Percentiles rank a stretch among this genome's conserved stretches.
phyloP scores from a whole-genome alignment of 2,888 invertebrate species.

The Leptopterna dolabrata region DNA sequence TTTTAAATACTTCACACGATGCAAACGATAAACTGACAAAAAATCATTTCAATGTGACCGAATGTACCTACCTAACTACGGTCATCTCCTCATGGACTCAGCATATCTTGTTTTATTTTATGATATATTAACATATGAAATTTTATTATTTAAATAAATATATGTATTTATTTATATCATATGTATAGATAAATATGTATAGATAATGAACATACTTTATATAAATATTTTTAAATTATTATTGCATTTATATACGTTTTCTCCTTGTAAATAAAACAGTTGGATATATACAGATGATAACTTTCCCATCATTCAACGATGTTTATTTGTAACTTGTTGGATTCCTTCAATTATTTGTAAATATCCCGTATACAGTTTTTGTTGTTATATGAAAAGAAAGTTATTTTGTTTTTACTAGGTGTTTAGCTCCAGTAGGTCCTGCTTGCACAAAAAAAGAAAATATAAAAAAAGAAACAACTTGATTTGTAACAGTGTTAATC shows the following conservation, averaged over 20 bases:
- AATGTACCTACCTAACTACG: not conserved
- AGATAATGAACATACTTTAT: conserved; percentile 58
- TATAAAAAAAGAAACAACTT: not conserved
- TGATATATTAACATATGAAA: conserved; percentile 21
- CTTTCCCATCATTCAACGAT: conserved; percentile 39
- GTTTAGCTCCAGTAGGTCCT: conserved; percentile 55
- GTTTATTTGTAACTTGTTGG: conserved; percentile 36
- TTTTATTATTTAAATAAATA: conserved; percentile 43
- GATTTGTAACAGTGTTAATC: conserved; percentile 55
- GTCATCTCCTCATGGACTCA: not conserved
- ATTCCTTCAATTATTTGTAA: conserved; percentile 43
- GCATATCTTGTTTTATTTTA: conserved; percentile 31
- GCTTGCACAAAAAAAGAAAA: conserved; percentile 56
- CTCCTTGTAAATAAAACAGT: conserved; percentile 48
- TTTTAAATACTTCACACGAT: too few species aligned
- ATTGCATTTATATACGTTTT: conserved; percentile 56
- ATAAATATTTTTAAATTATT: conserved; percentile 59
- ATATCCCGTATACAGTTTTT: conserved; percentile 48
- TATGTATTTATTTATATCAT: conserved; percentile 50
- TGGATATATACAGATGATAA: conserved; percentile 31
- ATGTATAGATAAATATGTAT: conserved; percentile 54
- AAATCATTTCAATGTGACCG: not conserved
- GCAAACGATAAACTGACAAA: not conserved
- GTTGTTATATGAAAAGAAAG: conserved; percentile 44
- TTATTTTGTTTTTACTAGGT: conserved; percentile 57